Conservation (phyloP, 2,888 invertebrate species). For the Euplexia lucipara region DNA sequence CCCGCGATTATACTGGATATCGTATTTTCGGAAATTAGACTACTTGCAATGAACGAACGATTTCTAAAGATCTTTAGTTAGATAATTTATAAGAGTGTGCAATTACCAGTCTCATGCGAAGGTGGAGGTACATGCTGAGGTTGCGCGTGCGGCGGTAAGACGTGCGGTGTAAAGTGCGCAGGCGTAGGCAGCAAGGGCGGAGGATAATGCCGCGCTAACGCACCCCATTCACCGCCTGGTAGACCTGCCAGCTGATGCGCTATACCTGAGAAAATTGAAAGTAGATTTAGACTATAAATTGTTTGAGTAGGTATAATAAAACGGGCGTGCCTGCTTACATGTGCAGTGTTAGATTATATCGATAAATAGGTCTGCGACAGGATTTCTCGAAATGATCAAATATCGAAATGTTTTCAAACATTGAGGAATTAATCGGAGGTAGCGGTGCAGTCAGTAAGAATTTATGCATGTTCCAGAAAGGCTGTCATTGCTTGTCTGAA, state of each 20-base stretch:
- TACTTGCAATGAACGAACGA: too few species aligned
- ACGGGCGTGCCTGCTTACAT: too few species aligned
- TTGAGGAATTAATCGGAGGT: not conserved
- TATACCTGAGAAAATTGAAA: conserved; percentile 89
- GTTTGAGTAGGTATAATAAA: too few species aligned
- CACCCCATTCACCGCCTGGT: conserved; percentile 92
- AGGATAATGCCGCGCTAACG: conserved; percentile 92
- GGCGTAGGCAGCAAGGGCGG: conserved; percentile 88
- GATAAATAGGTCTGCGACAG: too few species aligned
- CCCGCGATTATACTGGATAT: too few species aligned
- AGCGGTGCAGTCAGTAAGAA: too few species aligned
- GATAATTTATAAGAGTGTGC: not conserved
- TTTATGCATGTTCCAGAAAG: not conserved
- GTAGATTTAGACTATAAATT: not conserved
- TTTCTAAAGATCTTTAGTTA: too few species aligned
- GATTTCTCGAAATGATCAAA: too few species aligned
- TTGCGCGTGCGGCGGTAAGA: conserved; percentile 89
- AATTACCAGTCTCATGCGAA: conserved; percentile 88
- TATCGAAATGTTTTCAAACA: not conserved
- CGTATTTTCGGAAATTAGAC: too few species aligned
- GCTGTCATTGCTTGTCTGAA: not conserved
- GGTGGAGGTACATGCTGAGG: conserved; percentile 85
- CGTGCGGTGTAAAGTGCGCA: conserved; percentile 91
- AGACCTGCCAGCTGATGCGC: conserved; percentile 94
- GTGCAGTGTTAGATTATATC: too few species aligned